Percentiles rank a stretch among this genome's conserved stretches.
These are phyloP conservation scores for Drepanosiphum platanoidis DNA, from an alignment of 2,888 invertebrate genomes.

Conservation along the genomic window DNA sequence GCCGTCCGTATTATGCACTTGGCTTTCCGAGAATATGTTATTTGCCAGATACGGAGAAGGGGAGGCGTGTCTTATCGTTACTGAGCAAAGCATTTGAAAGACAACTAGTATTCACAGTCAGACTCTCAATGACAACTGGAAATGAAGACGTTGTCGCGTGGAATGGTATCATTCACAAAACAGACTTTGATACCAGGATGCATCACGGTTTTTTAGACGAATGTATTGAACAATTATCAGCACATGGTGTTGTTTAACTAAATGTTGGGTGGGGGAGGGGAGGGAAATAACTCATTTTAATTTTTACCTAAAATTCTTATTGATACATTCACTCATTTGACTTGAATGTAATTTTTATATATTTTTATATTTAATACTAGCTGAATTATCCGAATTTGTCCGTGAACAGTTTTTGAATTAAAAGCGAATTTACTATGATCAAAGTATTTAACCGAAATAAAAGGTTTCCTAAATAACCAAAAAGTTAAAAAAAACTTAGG, in stretches of 20 bases:
- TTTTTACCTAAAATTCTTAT: background rate
- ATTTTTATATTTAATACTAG: too few species aligned
- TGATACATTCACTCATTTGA: background rate
- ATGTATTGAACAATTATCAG: conserved; percentile 72
- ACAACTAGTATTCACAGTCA: conserved; percentile 84
- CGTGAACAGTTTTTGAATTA: too few species aligned
- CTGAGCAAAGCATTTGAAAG: conserved; percentile 86
- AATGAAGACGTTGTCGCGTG: conserved; percentile 91
- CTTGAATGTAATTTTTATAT: background rate
- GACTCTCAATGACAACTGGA: conserved; percentile 88
- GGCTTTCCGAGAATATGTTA: conserved; percentile 86
- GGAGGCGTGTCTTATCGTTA: conserved; percentile 74
- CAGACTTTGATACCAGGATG: conserved; percentile 79
- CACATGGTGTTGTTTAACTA: conserved; percentile 69
- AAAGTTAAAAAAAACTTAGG: too few species aligned
- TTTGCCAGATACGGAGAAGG: conserved; percentile 82
- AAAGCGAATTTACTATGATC: too few species aligned
- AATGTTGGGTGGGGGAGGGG: background rate
- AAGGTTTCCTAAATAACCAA: too few species aligned
- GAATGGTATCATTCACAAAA: conserved; percentile 90
- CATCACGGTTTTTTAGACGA: conserved; percentile 80
- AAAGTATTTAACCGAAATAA: too few species aligned
- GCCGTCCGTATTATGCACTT: conserved; percentile 86
- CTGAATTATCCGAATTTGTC: too few species aligned
- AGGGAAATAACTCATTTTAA: background rate